These are phyloP conservation scores for Hormiphora californensis DNA, from an alignment of 37 sponge, comb jelly and placozoan species.

Conservation along the genomic window DNA sequence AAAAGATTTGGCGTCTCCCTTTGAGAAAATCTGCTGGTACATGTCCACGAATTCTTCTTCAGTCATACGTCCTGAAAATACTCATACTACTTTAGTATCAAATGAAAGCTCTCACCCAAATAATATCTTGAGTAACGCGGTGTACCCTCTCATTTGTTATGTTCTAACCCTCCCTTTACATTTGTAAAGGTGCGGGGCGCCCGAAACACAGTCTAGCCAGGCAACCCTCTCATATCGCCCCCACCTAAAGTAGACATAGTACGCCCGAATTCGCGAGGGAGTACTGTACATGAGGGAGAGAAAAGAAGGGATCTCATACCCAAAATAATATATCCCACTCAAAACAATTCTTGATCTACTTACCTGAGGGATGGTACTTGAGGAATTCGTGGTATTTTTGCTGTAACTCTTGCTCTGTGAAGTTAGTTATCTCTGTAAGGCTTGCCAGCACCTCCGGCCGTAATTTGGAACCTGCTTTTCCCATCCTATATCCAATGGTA, in stretches of 20 bases:
- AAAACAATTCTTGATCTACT: too few relatives aligned
- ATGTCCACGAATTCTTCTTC: not conserved
- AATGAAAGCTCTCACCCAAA: too few relatives aligned
- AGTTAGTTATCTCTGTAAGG: not conserved
- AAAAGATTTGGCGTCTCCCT: constrained; percentile 9
- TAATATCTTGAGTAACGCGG: too few relatives aligned
- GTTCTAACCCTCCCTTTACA: not conserved
- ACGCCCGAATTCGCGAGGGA: too few relatives aligned
- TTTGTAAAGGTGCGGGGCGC: not conserved
- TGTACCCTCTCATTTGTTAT: too few relatives aligned
- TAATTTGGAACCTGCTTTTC: not conserved
- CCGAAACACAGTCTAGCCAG: too few relatives aligned
- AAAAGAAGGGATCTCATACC: too few relatives aligned
- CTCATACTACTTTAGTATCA: not conserved
- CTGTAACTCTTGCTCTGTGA: not conserved
- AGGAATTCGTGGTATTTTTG: not conserved
- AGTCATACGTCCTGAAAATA: not conserved
- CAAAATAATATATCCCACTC: too few relatives aligned
- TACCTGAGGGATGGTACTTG: not conserved
- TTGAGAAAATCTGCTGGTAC: not conserved
- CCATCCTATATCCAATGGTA: too few relatives aligned
- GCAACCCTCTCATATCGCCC: too few relatives aligned
- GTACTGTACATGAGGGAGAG: too few relatives aligned
- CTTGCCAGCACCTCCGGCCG: not conserved
- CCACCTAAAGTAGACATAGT: too few relatives aligned